Evolutionary conservation across 2,113 vertebrate species (phyloP).

Genomic region (Eurypyga helias): DNA sequence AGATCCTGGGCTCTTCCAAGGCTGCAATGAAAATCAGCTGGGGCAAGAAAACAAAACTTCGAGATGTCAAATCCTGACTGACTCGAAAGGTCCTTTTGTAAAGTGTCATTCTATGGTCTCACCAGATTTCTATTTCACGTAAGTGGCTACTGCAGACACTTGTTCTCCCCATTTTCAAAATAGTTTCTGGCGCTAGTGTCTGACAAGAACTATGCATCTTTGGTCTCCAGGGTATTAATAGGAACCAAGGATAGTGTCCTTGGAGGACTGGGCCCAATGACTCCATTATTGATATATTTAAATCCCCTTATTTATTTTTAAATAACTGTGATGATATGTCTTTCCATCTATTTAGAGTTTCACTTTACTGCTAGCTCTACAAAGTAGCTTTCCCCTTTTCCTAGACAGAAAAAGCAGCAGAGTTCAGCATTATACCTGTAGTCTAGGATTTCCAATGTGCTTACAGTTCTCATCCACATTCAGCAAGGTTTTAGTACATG

Average conservation of each 20-base stretch:
- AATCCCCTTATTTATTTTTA: neutral
- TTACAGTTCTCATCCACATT: neutral
- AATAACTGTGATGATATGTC: neutral
- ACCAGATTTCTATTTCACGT: conserved; percentile 52
- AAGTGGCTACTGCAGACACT: neutral
- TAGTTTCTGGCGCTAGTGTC: neutral
- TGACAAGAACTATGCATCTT: neutral
- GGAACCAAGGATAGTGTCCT: neutral
- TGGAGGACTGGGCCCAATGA: neutral
- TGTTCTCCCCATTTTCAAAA: neutral
- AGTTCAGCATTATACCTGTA: neutral
- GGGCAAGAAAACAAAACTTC: neutral
- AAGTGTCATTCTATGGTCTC: conserved; percentile 9
- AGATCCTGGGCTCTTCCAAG: conserved; percentile 56
- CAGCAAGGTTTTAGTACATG: neutral
- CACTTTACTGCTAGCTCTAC: neutral
- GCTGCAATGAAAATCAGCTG: conserved; percentile 28
- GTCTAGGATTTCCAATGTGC: neutral
- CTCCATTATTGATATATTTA: neutral
- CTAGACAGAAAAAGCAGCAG: neutral
- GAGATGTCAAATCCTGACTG: conserved; percentile 34
- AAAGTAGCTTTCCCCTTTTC: neutral
- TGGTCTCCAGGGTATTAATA: neutral
- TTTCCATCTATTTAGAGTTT: neutral
- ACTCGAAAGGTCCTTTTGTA: conserved; percentile 21